phyloP scores from a whole-genome alignment of 2,888 invertebrate genomes.

The Drosophila heteroneura region DNA sequence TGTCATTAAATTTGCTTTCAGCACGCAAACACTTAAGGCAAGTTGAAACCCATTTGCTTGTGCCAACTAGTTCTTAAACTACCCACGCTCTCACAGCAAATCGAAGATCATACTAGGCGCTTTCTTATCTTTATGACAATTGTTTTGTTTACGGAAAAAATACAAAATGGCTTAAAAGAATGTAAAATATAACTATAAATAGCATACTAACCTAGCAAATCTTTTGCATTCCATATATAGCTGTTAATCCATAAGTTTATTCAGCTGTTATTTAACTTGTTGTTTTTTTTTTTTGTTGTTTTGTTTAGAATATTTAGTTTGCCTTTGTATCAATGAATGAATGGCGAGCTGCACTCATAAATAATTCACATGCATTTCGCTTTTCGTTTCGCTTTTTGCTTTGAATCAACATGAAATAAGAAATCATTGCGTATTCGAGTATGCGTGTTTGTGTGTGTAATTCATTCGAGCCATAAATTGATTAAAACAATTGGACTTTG shows the following conservation, averaged over 20 bases:
- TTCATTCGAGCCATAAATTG: constrained; percentile 52
- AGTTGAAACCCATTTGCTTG: constrained; percentile 21
- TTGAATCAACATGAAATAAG: constrained; percentile 10
- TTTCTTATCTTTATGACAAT: constrained; percentile 34
- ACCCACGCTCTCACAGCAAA: constrained; percentile 25
- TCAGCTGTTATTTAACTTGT: constrained; percentile 36
- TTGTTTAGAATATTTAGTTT: constrained; percentile 14
- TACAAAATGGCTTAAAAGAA: background rate
- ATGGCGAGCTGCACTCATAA: constrained; percentile 36
- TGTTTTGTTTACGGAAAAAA: constrained; percentile 9
- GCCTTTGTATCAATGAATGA: constrained; percentile 33
- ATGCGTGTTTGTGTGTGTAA: background rate
- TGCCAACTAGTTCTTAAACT: constrained; percentile 31
- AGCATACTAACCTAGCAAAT: constrained; percentile 37
- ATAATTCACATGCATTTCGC: constrained; percentile 45
- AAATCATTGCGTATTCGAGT: constrained; percentile 28
- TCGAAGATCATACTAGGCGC: background rate
- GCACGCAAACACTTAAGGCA: constrained; percentile 10
- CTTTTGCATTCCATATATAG: background rate
- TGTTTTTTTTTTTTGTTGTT: background rate
- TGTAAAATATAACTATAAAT: background rate
- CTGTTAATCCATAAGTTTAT: constrained; percentile 27
- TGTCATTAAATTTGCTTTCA: constrained; percentile 7
- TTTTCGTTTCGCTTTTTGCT: constrained; percentile 2
- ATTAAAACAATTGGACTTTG: constrained; percentile 61